A percentile compares a stretch with the other conserved stretches of the same genome.
These are phyloP conservation scores for Varroa destructor DNA, from an alignment of 1,140 invertebrate species.

Conservation along the genomic window DNA sequence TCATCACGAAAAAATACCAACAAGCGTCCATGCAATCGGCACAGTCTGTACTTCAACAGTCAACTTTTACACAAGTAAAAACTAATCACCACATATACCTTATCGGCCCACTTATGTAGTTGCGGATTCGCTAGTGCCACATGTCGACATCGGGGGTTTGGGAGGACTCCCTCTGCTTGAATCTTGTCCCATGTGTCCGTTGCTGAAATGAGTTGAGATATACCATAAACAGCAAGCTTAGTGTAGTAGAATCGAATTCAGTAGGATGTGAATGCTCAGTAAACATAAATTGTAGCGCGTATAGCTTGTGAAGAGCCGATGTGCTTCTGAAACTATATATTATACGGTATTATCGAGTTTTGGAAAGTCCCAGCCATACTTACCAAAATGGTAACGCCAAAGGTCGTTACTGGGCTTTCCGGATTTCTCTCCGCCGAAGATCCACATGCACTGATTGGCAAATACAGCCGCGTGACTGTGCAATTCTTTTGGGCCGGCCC, in stretches of 20 bases:
- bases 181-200: conserved; percentile 64
- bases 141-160: conserved; percentile 54
- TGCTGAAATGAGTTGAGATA: conserved; percentile 43
- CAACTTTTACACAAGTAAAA: too few relatives aligned
- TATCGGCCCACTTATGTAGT: conserved; percentile 31
- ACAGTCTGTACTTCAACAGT: too few relatives aligned
- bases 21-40: too few relatives aligned
- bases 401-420: conserved; percentile 61
- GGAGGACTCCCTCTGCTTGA: conserved; percentile 52
- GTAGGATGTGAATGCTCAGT: too few relatives aligned
- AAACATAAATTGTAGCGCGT: neutral
- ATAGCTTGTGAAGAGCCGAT: neutral
- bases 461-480: conserved; percentile 67
- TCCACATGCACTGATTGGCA: conserved; percentile 60
- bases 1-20: too few relatives aligned
- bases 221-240: too few relatives aligned
- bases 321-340: conserved; percentile 20
- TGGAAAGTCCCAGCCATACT: conserved; percentile 33
- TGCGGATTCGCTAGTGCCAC: conserved; percentile 37
- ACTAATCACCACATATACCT: conserved; percentile 21
- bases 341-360: too few relatives aligned
- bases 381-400: conserved; percentile 76
- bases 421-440: conserved; percentile 62
- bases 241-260: neutral
- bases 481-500: conserved; percentile 53